Evolutionary conservation across 2,113 vertebrate genomes (phyloP).

Genomic region (Ictidomys tridecemlineatus): DNA sequence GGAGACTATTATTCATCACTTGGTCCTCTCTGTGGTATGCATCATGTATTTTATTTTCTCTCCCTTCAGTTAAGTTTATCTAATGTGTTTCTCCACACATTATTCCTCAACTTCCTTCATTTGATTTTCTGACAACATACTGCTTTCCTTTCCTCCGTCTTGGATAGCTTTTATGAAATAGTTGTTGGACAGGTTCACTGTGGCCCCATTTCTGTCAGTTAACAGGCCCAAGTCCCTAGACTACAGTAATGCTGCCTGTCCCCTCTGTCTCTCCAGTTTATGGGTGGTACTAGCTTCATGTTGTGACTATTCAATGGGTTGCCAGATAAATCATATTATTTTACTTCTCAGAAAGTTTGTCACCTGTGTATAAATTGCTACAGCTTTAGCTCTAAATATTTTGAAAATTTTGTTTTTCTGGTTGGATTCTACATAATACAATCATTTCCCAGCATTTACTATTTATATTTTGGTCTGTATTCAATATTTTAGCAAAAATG

Average conservation of each 20-base stretch:
- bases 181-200: no score
- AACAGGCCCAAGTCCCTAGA: no score
- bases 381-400: background rate
- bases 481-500: background rate
- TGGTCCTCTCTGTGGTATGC: background rate
- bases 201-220: background rate
- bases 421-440: background rate
- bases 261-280: background rate
- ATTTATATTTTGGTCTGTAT: background rate
- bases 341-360: background rate
- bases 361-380: background rate
- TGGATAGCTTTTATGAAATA: background rate
- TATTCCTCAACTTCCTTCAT: background rate
- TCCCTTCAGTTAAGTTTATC: background rate
- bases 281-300: background rate
- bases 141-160: background rate
- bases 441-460: background rate
- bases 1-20: background rate
- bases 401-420: background rate
- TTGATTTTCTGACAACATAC: background rate
- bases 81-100: background rate
- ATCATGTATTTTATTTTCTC: background rate
- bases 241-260: background rate
- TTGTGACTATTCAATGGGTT: background rate
- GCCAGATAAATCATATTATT: background rate